phyloP scores from a whole-genome alignment of 2,113 vertebrate genomes.

The Siniperca chuatsi region DNA sequence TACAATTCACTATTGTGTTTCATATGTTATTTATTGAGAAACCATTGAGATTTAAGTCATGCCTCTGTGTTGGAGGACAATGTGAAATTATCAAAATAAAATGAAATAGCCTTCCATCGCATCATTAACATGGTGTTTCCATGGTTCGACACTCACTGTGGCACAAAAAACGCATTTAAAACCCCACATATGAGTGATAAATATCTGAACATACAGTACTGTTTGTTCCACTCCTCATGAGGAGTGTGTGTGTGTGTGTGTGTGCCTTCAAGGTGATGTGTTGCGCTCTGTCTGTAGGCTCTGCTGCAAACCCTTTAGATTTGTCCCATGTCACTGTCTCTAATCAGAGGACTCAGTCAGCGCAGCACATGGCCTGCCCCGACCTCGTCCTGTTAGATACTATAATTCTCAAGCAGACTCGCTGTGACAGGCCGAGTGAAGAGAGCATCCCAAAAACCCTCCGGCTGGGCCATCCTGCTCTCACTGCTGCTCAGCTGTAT shows the following conservation, averaged over 20 bases:
- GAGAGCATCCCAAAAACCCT: constrained; percentile 67
- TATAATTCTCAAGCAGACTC: constrained; percentile 46
- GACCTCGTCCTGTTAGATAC: constrained; percentile 70
- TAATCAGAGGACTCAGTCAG: constrained; percentile 59
- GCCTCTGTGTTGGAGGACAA: constrained; percentile 8
- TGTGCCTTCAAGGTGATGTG: constrained; percentile 16
- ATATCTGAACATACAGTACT: neutral
- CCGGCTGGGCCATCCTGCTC: constrained; percentile 19
- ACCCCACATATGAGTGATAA: neutral
- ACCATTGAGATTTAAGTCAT: no score
- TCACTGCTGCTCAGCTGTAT: constrained; percentile 30
- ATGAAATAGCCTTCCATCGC: no score
- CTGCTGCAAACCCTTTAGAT: constrained; percentile 41
- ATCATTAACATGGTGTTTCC: neutral
- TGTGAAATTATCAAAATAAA: constrained; percentile 10
- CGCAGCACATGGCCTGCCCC: constrained; percentile 40
- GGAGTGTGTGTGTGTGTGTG: neutral
- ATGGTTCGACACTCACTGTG: neutral
- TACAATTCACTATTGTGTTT: no score
- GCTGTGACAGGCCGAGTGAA: constrained; percentile 52
- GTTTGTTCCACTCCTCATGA: constrained; percentile 1
- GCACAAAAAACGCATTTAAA: neutral
- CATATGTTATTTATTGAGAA: no score
- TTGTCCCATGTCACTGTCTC: constrained; percentile 35
- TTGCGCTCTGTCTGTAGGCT: constrained; percentile 32